Evolutionary conservation across 2,797 vertebrate genomes (phyloP), one percentile per base, ranked within the genome.

Genomic region (Acrocephalus scirpaceus): DNA sequence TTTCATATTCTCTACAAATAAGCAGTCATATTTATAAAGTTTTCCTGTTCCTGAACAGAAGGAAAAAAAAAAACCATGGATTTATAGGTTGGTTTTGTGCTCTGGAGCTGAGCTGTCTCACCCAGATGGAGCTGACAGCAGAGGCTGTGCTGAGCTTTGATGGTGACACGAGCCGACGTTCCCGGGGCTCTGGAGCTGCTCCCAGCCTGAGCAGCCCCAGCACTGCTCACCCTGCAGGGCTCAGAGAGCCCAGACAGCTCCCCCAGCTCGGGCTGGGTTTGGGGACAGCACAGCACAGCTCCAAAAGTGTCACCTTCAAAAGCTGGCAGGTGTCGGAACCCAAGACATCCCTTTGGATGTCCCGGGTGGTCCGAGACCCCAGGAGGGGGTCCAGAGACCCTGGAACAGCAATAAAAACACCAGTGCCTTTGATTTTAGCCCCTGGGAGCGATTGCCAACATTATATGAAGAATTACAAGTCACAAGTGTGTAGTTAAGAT

Each of bases 231-330:
- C 44, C 81, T 44, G 82, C 72, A 22, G 82, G 72, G 54, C 72
- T 27, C 51, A 36, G 36, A 36, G 36, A 2, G 58, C 76, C 47
- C 77, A 61, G 66, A 61, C 22, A 0, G 6, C 21, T 4, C 77
- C 60, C 17, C 38, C 0, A 34, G 7, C 58, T 22, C 9, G 7
- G 3, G n/a, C 26, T 30, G 20, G 2, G 1, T 9, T 13, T 8
- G 42, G 78, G 60, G 23, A 38, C 61, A 88, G 61, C 3, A 20
- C 30, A 17, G 10, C 45, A 25, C n/a, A 0, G 2, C 42, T 8
- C 15, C 9, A 20, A 1, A 1, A 32, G 45, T 5, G 3, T 44
- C 89, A 84, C 92, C 92, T 85, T 38, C 74, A 32, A 15, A n/a
- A n/a, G n/a, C n/a, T n/a, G n/a, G n/a, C n/a, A n/a, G n/a, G n/a